Percentiles rank a stretch among this genome's conserved stretches.
Conservation (phyloP, 2,113 vertebrate genomes). For the Tragelaphus imberbis region DNA sequence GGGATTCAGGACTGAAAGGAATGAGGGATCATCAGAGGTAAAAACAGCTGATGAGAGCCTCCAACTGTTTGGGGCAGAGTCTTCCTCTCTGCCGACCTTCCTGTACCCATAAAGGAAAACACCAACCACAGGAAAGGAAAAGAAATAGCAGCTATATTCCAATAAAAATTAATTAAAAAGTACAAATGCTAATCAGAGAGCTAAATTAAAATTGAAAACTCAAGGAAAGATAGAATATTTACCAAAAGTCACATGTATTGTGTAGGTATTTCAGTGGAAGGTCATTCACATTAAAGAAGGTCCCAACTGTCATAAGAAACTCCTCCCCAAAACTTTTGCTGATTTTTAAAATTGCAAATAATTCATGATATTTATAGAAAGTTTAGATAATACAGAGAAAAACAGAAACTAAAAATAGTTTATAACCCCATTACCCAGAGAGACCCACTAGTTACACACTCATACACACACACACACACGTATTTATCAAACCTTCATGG, state of each 20-base stretch:
- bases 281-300: not conserved
- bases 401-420: not conserved
- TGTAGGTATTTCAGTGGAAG: not conserved
- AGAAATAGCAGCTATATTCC: not conserved
- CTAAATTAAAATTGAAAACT: not conserved
- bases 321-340: not conserved
- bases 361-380: not conserved
- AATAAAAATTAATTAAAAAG: not conserved
- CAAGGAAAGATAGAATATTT: not conserved
- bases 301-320: not conserved
- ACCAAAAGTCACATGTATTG: not conserved
- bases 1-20: not conserved
- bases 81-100: not conserved
- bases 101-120: not conserved
- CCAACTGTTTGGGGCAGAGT: not conserved
- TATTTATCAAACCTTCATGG: not conserved
- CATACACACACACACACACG: accelerated
- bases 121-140: not conserved
- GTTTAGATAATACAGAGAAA: not conserved
- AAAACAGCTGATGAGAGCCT: not conserved
- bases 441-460: not conserved
- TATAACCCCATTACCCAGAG: not conserved
- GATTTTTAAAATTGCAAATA: not conserved
- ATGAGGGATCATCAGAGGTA: not conserved
- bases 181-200: not conserved